Evolutionary conservation across 2,797 vertebrate species (phyloP).

Genomic region (Pipistrellus pygmaeus): DNA sequence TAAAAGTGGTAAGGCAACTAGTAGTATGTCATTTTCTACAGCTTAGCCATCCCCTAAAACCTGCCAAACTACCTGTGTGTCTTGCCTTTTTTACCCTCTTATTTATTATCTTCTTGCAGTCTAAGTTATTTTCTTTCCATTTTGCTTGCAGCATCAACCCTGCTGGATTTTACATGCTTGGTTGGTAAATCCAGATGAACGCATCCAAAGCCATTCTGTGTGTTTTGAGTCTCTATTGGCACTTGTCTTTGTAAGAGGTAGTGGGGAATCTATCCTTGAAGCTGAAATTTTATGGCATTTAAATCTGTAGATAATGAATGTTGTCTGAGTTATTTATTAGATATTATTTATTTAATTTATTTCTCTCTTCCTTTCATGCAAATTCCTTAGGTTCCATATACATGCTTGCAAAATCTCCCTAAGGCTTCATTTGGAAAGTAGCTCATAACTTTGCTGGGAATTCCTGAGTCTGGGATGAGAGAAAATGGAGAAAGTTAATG

Average conservation of each 20-base stretch:
- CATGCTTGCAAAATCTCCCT: not conserved
- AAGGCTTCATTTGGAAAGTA: conserved; percentile 56
- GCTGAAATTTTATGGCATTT: conserved; percentile 67
- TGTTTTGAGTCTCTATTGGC: conserved; percentile 13
- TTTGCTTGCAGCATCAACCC: conserved; percentile 30
- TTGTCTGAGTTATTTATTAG: conserved; percentile 87
- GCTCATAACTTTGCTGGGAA: conserved; percentile 52
- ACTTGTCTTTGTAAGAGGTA: not conserved
- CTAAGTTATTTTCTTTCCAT: conserved; percentile 60
- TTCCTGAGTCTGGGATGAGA: conserved; percentile 31
- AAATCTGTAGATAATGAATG: conserved; percentile 64
- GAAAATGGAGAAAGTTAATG: not conserved
- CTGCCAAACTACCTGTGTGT: not conserved
- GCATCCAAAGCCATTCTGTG: not conserved
- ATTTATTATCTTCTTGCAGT: conserved; percentile 75
- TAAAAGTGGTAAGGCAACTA: not conserved
- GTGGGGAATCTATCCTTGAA: not conserved
- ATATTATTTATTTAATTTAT: conserved; percentile 90
- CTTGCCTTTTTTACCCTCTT: not conserved
- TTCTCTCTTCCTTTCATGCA: conserved; percentile 3
- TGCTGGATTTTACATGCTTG: not conserved
- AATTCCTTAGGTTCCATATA: conserved; percentile 12
- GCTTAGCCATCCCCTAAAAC: not conserved
- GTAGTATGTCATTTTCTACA: fast-evolving
- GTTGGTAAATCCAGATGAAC: conserved; percentile 43